Conservation (phyloP, 2,797 vertebrate species). For the Hoplostethus mediterraneus region DNA sequence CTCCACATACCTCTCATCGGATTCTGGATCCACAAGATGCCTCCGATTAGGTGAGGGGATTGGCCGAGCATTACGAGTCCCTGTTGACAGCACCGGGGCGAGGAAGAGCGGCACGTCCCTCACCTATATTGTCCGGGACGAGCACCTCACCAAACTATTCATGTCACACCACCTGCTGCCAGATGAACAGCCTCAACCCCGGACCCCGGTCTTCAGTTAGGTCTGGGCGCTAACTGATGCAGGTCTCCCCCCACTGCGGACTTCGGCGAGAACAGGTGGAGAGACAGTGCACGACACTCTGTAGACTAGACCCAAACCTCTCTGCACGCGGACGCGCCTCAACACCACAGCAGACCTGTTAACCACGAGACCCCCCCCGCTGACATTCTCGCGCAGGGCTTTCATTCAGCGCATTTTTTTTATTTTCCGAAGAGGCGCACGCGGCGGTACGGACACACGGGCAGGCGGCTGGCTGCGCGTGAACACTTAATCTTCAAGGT, state of each 20-base stretch:
- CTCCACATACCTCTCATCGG: slow-evolving; percentile 83
- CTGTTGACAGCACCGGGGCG: too few species aligned
- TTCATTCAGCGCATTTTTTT: not conserved
- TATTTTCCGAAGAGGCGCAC: slow-evolving; percentile 6
- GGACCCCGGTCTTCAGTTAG: slow-evolving; percentile 7
- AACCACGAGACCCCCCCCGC: slow-evolving; percentile 32
- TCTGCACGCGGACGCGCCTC: slow-evolving; percentile 9
- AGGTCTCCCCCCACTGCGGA: not conserved
- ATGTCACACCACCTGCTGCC: slow-evolving; percentile 73
- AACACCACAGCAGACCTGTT: slow-evolving; percentile 65
- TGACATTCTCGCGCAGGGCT: not conserved
- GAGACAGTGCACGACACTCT: not conserved
- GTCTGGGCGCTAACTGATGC: slow-evolving; percentile 38
- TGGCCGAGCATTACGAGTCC: slow-evolving; percentile 77
- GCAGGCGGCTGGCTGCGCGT: slow-evolving; percentile 58
- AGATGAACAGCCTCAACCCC: slow-evolving; percentile 30
- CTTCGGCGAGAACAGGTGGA: slow-evolving; percentile 23
- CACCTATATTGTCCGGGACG: slow-evolving; percentile 24
- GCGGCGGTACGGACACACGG: slow-evolving; percentile 11
- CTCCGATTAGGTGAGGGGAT: slow-evolving; percentile 82
- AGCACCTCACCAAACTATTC: slow-evolving; percentile 31
- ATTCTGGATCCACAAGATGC: slow-evolving; percentile 85
- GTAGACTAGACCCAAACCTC: slow-evolving; percentile 29
- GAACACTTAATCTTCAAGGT: slow-evolving; percentile 46
- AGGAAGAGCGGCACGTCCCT: slow-evolving; percentile 2